Evolutionary conservation across 2,888 invertebrate species (phyloP), one percentile per base, ranked within the genome.

Genomic region (Hermodice carunculata): DNA sequence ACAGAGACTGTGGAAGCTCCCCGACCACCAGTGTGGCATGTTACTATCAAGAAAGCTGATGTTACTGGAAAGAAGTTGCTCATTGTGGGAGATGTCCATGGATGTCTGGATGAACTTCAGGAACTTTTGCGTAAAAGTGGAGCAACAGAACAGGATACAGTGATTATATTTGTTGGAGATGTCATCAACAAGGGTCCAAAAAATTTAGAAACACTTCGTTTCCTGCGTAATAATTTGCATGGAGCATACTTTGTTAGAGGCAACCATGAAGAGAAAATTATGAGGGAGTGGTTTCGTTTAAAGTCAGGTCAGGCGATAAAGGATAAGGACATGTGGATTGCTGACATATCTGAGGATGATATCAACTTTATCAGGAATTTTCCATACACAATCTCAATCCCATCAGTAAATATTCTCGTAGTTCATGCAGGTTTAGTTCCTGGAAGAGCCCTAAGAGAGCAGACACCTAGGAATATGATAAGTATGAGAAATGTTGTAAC

Each of bases 11-110:
- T n/a, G n/a, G n/a, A n/a, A n/a, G n/a, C n/a, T n/a, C n/a, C n/a
- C n/a, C n/a, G n/a, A n/a, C n/a, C n/a, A n/a, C n/a, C n/a, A n/a
- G n/a, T n/a, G n/a, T n/a, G n/a, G n/a, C n/a, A n/a, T n/a, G n/a
- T n/a, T n/a, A n/a, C n/a, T n/a, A n/a, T n/a, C n/a, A n/a, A n/a
- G n/a, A n/a, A n/a, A n/a, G n/a, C n/a, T n/a, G n/a, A n/a, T n/a
- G n/a, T n/a, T n/a, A n/a, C n/a, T 1, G 73, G 73, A 31, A 74
- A 78, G 40, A 70, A 76, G 22, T 73, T 86, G 22, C 70, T 85
- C 31, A 75, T 85, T 6, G 76, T 86, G 19, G 86, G 86, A 3
- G 86, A 86, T 67, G 78, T 86, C 1, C 86, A 86, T 69, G 86
- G 85, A 2, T 86, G 86, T 64, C 77, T 70, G 49, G 81, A 82